Base-by-base conservation (phyloP, 92 coral and sea anemone genomes). In the Porites lobata region DNA sequence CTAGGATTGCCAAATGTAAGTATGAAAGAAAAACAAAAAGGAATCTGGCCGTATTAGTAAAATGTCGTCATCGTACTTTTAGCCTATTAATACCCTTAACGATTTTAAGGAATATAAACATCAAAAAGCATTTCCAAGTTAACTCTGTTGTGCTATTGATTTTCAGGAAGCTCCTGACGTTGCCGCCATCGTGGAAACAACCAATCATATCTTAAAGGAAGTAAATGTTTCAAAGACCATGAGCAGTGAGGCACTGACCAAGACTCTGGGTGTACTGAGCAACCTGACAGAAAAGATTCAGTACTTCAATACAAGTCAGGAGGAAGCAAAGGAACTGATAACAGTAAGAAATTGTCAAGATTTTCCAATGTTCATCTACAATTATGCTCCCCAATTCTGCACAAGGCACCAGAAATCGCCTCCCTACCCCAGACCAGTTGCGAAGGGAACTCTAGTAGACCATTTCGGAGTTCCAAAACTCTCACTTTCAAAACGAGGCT, bases 251-350 rank as follows among this genome's bases (percentile, higher is more conserved):
- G 95, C 90, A 24, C 75, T 93, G 22, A 57, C 75, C 56, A 77
- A 90, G n/a, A 86, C 91, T 12, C 89, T 90, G 50, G 22, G 54
- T 15, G 93, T 93, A 18, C 58, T 93, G 76, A 80, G 83, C 17
- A 88, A 90, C 7, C n/a, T 93, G 1, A 68, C 75, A 8, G 29
- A 66, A 51, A 89, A 83, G 77, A 73, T 93, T 50, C 76, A 89
- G 21, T 50, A 32, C 19, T 80, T 80, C n/a, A 85, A 88, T n/a
- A 75, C 92, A 12, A 83, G 77, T 15, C 80, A 56, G 12, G 53
- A 17, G 11, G 69, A 77, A 62, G 89, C 91, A 12, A 64, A 78
- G 29, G 63, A 54, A 47, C 63, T 91, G 20, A 29, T 91, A 9
- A 83, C 9, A 86, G 94, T 91, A 76, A 66, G 84, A 72, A 56